phyloP scores from a whole-genome alignment of 2,113 vertebrate genomes.

The Chaetops frenatus region DNA sequence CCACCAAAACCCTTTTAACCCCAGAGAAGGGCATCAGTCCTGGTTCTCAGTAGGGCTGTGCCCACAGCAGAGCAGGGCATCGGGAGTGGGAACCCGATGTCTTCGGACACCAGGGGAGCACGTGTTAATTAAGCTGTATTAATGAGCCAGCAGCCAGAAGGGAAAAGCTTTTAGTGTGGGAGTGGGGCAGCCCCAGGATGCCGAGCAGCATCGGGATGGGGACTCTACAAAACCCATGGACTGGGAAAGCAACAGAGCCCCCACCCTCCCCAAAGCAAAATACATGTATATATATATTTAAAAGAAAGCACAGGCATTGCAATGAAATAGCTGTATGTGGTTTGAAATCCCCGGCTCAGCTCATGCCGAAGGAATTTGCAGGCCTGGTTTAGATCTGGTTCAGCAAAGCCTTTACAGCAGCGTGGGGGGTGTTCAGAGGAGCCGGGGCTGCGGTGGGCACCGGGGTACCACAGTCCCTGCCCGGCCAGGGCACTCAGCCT shows the following conservation, averaged over 20 bases:
- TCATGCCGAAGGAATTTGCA: slow-evolving; percentile 53
- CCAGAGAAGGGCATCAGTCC: background rate
- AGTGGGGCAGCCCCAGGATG: rapidly evolving
- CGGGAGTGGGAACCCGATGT: background rate
- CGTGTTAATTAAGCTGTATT: background rate
- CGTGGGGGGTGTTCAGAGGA: background rate
- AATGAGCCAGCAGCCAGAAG: background rate
- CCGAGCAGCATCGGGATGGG: rapidly evolving
- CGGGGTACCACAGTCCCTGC: background rate
- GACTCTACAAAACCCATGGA: background rate
- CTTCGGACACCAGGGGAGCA: background rate
- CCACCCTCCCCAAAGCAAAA: background rate
- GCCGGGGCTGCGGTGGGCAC: rapidly evolving
- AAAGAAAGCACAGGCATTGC: background rate
- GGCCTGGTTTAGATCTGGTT: slow-evolving; percentile 46
- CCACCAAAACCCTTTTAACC: background rate
- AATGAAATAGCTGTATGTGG: slow-evolving; percentile 22
- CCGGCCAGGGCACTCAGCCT: rapidly evolving
- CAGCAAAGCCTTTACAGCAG: background rate
- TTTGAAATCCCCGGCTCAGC: slow-evolving; percentile 40
- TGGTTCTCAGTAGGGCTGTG: background rate
- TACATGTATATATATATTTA: background rate
- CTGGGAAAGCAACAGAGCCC: background rate
- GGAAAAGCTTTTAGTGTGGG: background rate
- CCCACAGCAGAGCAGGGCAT: rapidly evolving